Conservation (phyloP, 2,888 invertebrate species). For the Pterobdella sp. region DNA sequence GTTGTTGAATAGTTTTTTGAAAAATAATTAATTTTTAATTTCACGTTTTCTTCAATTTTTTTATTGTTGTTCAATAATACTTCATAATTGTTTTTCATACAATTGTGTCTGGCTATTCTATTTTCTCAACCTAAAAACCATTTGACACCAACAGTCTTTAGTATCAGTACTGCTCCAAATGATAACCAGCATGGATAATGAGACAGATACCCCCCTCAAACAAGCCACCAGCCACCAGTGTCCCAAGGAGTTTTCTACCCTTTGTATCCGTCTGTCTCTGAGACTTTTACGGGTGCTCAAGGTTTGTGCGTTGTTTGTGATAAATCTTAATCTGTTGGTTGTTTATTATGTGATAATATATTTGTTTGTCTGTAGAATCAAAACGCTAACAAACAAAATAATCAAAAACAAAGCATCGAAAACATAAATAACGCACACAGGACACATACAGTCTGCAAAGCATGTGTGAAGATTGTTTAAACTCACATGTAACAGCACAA, state of each 20-base stretch:
- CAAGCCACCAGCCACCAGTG: too few species aligned
- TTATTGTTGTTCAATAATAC: too few species aligned
- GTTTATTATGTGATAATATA: background rate
- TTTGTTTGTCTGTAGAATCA: background rate
- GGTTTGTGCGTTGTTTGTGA: slow-evolving; percentile 55
- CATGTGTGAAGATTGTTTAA: slow-evolving; percentile 76
- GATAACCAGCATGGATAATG: slow-evolving; percentile 20
- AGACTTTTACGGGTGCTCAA: slow-evolving; percentile 88
- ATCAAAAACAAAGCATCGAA: background rate
- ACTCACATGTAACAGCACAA: slow-evolving; percentile 78
- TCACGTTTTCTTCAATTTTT: too few species aligned
- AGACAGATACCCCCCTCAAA: too few species aligned
- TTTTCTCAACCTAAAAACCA: too few species aligned
- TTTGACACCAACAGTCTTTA: background rate
- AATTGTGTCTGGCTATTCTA: too few species aligned
- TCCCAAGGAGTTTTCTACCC: slow-evolving; percentile 87
- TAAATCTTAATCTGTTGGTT: background rate
- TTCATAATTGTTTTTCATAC: too few species aligned
- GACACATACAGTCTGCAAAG: slow-evolving; percentile 65
- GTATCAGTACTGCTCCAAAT: slow-evolving; percentile 11
- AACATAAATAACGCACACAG: slow-evolving; percentile 38
- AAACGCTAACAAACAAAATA: background rate
- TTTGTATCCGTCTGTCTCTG: slow-evolving; percentile 86
- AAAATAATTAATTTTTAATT: too few species aligned
- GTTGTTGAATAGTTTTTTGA: too few species aligned